phyloP scores from a whole-genome alignment of 2,113 vertebrate genomes.

The Grantiella picta region DNA sequence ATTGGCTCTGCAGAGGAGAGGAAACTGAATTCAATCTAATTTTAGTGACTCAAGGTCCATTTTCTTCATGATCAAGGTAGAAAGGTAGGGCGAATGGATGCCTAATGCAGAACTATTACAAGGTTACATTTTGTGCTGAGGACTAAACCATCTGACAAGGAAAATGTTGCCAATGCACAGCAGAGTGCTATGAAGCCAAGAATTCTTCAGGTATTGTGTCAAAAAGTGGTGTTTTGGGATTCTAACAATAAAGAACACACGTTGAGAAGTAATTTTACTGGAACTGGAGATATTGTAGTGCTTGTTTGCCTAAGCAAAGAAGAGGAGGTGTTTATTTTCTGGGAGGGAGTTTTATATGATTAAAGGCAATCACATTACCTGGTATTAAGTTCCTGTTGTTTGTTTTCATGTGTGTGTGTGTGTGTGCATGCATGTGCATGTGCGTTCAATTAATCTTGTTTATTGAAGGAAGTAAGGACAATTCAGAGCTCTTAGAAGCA shows the following conservation, averaged over 20 bases:
- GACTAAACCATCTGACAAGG: not conserved
- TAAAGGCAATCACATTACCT: not conserved
- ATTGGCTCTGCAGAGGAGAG: not conserved
- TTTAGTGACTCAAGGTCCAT: not conserved
- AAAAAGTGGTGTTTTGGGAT: not conserved
- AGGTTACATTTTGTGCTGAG: not conserved
- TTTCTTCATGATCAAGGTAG: not conserved
- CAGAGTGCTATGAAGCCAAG: not conserved
- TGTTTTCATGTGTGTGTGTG: not conserved
- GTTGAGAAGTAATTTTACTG: not conserved
- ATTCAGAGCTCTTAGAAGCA: not conserved
- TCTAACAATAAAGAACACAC: not conserved
- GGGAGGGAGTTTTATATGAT: not conserved
- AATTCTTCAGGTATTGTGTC: not conserved
- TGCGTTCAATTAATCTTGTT: not conserved
- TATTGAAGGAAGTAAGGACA: not conserved
- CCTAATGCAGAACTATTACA: not conserved
- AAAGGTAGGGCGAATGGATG: not conserved
- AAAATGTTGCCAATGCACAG: not conserved
- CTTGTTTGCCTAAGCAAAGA: not conserved
- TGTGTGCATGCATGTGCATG: not conserved
- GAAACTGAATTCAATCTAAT: constrained; percentile 4
- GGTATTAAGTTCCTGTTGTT: not conserved
- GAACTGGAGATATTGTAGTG: not conserved
- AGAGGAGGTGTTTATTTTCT: not conserved